Evolutionary conservation across 2,797 vertebrate genomes (phyloP), one percentile per base, ranked within the genome.

Genomic region (Furcifer pardalis): DNA sequence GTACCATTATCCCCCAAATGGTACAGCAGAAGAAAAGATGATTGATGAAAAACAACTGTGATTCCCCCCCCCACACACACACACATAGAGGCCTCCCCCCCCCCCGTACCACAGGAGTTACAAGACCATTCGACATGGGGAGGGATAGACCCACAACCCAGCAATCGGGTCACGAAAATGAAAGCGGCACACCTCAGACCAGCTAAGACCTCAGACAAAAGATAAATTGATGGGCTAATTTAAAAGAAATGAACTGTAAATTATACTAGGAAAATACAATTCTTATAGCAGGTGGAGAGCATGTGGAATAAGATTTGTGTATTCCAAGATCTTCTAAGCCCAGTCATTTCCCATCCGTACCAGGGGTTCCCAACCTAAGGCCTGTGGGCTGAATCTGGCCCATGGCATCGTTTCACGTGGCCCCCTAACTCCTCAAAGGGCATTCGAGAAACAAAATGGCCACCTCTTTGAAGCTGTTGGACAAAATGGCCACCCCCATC

Each of bases 141-240:
- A 49, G 49, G 37, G 9, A 75, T 10, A 84, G 59, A 77, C 76
- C 89, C 91, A 49, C 92, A 87, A 91, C 74, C 73, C n/a, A 88
- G 86, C 84, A 89, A 94, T 91, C 93, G 90, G 93, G 94, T 89
- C 93, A 91, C 92, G 3, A 79, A 94, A 94, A 42, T 8, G 27
- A 91, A 94, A 91, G 88, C 92, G 93, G 93, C 91, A 92, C 91
- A 92, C 46, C 94, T 93, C 68, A 91, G 91, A 90, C 87, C 87
- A 92, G 94, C 93, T 95, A 92, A 89, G 91, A 91, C 85, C 91
- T 90, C 84, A 91, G 91, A 93, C 86, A 93, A n/a, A 91, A 88
- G 92, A n/a, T n/a, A 86, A 94, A 89, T 87, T 89, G 92, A 78
- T 92, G 82, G 19, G 52, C 17, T 9, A 52, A 15, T 19, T 56